Conservation (phyloP, 2,888 invertebrate genomes). For the Dexiosoma caninum region DNA sequence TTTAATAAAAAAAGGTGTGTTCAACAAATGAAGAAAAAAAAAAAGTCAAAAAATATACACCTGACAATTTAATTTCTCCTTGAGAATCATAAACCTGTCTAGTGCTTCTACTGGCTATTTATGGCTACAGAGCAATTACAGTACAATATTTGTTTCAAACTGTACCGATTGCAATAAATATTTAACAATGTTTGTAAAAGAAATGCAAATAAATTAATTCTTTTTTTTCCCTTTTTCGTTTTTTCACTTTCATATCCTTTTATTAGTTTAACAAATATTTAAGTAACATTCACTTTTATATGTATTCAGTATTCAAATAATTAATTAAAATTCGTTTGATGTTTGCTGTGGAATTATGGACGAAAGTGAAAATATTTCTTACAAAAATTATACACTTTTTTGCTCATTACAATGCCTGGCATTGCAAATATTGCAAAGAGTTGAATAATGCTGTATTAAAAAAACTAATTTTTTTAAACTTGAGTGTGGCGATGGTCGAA, state of each 20-base stretch:
- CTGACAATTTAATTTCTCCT: not conserved
- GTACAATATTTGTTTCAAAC: not conserved
- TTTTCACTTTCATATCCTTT: not conserved
- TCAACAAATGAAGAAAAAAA: slow-evolving; percentile 1
- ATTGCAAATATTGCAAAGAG: too few species aligned
- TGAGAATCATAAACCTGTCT: slow-evolving; percentile 20
- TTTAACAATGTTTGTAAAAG: slow-evolving; percentile 21
- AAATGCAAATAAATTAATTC: slow-evolving; percentile 26
- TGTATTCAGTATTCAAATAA: not conserved
- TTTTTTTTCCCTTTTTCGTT: not conserved
- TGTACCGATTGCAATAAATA: not conserved
- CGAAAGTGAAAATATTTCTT: not conserved
- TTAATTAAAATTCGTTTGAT: slow-evolving; percentile 1
- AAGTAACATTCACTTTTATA: not conserved
- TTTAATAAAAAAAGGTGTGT: slow-evolving; percentile 27
- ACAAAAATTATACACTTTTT: not conserved
- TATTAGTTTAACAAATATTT: slow-evolving; percentile 27
- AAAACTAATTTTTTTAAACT: too few species aligned
- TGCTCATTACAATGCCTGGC: not conserved
- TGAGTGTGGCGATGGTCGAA: too few species aligned
- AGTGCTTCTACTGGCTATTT: not conserved
- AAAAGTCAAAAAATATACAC: not conserved
- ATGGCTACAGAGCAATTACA: slow-evolving; percentile 25
- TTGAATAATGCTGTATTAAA: too few species aligned
- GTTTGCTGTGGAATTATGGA: not conserved